Conservation (phyloP, 2,797 vertebrate genomes). For the Thalassophryne amazonica region DNA sequence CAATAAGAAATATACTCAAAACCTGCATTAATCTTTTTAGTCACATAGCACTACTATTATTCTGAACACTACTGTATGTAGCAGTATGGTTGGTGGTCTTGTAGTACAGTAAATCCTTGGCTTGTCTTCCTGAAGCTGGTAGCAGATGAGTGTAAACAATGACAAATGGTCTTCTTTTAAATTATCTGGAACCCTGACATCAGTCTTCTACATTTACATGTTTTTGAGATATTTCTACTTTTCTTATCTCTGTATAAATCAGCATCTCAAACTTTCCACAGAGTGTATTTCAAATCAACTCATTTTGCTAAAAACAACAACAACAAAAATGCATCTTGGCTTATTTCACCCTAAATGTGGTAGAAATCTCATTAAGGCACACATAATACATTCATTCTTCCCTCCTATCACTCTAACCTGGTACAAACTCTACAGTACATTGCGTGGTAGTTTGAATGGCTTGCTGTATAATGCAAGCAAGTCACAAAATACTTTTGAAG, state of each 20-base stretch:
- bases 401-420: neutral
- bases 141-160: slow-evolving; percentile 37
- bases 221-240: neutral
- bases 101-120: neutral
- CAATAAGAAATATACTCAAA: too few relatives aligned
- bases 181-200: neutral
- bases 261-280: neutral
- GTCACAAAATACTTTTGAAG: slow-evolving; percentile 23
- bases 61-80: too few relatives aligned
- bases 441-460: slow-evolving; percentile 29
- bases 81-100: neutral
- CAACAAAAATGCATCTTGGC: slow-evolving; percentile 38
- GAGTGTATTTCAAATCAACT: neutral
- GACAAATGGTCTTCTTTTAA: neutral
- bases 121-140: neutral
- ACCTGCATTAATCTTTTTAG: too few relatives aligned
- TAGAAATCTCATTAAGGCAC: slow-evolving; percentile 72
- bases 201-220: neutral
- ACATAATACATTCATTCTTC: slow-evolving; percentile 15
- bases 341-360: slow-evolving; percentile 19
- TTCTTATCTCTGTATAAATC: neutral
- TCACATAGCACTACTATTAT: too few relatives aligned
- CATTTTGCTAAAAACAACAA: slow-evolving; percentile 6
- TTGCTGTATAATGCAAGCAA: slow-evolving; percentile 45
- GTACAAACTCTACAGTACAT: slow-evolving; percentile 29